Conservation (phyloP, 2,113 vertebrate species). For the Saguinus imperator region DNA sequence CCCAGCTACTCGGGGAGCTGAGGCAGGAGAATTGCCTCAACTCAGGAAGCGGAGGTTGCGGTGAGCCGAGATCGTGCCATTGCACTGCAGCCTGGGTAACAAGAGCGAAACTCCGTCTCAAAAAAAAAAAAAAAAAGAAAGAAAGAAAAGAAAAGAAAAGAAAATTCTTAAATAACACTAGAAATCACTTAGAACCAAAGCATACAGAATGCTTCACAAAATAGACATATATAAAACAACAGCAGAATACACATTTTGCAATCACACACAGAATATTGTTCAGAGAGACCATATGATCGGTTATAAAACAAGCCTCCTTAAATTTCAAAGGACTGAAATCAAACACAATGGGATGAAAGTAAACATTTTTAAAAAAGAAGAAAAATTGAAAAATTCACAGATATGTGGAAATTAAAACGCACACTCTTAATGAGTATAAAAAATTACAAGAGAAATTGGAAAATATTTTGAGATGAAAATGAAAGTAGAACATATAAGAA, state of each 20-base stretch:
- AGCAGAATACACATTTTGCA: not conserved
- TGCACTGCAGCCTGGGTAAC: too few species aligned
- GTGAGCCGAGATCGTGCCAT: too few species aligned
- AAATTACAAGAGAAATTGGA: not conserved
- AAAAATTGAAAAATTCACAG: not conserved
- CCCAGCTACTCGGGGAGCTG: too few species aligned
- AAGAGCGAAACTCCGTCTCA: too few species aligned
- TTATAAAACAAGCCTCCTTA: not conserved
- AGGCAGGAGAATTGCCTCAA: too few species aligned
- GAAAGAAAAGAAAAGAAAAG: not conserved
- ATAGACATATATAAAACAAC: not conserved
- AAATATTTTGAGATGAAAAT: not conserved
- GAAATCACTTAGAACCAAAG: not conserved
- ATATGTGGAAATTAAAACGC: not conserved
- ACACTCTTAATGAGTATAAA: not conserved
- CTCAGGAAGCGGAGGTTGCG: too few species aligned
- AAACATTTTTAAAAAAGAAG: not conserved
- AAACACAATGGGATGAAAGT: not conserved
- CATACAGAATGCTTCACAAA: not conserved
- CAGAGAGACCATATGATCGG: not conserved
- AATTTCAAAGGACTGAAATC: not conserved
- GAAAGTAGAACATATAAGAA: not conserved
- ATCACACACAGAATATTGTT: not conserved
- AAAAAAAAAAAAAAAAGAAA: too few species aligned
- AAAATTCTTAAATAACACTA: not conserved